phyloP scores from a whole-genome alignment of 1,140 invertebrate species.

The Eupristina koningsbergeri region DNA sequence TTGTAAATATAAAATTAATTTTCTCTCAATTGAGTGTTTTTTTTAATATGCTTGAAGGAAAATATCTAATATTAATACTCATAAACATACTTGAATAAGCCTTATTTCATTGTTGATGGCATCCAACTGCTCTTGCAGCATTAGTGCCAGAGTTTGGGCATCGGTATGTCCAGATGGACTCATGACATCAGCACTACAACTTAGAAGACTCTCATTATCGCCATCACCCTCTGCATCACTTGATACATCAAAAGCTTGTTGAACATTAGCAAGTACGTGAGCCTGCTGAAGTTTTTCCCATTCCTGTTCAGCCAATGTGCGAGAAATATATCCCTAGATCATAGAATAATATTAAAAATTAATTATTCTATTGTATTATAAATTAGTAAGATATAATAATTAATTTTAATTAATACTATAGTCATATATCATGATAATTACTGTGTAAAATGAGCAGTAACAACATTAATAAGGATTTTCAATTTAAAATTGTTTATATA shows the following conservation, averaged over 20 bases:
- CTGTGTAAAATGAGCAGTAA: too few relatives aligned
- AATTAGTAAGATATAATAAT: too few relatives aligned
- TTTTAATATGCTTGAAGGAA: too few relatives aligned
- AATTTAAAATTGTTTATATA: too few relatives aligned
- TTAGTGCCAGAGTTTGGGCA: slow-evolving; percentile 96
- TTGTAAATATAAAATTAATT: too few relatives aligned
- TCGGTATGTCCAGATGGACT: slow-evolving; percentile 88
- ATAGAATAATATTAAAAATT: not conserved
- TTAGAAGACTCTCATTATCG: slow-evolving; percentile 83
- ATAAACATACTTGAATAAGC: slow-evolving; percentile 72
- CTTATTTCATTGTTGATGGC: slow-evolving; percentile 99
- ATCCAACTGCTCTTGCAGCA: slow-evolving; percentile 99
- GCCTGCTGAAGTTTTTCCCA: slow-evolving; percentile 97
- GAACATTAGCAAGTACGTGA: slow-evolving; percentile 92
- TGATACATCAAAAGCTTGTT: slow-evolving; percentile 88
- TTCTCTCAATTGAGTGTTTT: too few relatives aligned
- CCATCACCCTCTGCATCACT: slow-evolving; percentile 86
- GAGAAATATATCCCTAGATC: slow-evolving; percentile 70
- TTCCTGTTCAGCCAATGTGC: slow-evolving; percentile 83
- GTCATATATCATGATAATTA: too few relatives aligned
- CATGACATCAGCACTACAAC: slow-evolving; percentile 82
- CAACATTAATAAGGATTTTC: too few relatives aligned
- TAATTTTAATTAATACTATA: too few relatives aligned
- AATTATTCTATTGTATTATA: too few relatives aligned
- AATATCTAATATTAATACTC: not conserved